phyloP scores from a whole-genome alignment of 2,888 invertebrate genomes.

The Nomada fucata region DNA sequence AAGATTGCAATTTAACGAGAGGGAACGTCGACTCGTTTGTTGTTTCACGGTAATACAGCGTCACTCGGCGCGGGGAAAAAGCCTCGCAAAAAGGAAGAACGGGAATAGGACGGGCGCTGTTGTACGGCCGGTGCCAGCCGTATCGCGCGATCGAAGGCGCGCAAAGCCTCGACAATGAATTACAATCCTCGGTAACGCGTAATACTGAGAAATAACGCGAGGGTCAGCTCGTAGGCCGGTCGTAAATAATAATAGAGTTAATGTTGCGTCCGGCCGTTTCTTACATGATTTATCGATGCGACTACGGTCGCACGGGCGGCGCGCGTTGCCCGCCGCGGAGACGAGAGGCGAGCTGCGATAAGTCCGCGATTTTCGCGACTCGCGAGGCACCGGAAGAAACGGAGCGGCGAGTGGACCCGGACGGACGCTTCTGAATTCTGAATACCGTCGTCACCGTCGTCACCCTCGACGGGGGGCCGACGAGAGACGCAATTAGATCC shows the following conservation, averaged over 20 bases:
- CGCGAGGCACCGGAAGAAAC: background rate
- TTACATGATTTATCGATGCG: conserved; percentile 53
- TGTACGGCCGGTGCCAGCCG: background rate
- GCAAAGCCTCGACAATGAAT: conserved; percentile 41
- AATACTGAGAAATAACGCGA: conserved; percentile 52
- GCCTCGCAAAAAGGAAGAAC: background rate
- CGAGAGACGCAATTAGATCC: background rate
- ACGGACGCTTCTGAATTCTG: too few relatives aligned
- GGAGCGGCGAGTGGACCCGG: too few relatives aligned
- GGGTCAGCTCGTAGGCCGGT: conserved; percentile 41
- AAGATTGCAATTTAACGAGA: background rate
- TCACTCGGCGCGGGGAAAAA: background rate
- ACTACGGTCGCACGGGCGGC: background rate
- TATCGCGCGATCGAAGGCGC: conserved; percentile 37
- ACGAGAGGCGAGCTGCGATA: conserved; percentile 19
- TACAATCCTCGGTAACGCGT: conserved; percentile 44
- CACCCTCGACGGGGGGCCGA: background rate
- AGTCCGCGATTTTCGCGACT: conserved; percentile 24
- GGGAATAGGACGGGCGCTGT: background rate
- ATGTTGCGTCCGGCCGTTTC: conserved; percentile 35
- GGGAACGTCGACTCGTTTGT: background rate
- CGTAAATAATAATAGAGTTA: conserved; percentile 65
- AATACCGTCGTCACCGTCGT: background rate
- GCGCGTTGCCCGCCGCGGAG: background rate
- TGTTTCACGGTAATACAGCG: background rate